These are phyloP conservation scores for Crotalus viridis DNA, from an alignment of 2,113 vertebrate species.

Conservation along the genomic window DNA sequence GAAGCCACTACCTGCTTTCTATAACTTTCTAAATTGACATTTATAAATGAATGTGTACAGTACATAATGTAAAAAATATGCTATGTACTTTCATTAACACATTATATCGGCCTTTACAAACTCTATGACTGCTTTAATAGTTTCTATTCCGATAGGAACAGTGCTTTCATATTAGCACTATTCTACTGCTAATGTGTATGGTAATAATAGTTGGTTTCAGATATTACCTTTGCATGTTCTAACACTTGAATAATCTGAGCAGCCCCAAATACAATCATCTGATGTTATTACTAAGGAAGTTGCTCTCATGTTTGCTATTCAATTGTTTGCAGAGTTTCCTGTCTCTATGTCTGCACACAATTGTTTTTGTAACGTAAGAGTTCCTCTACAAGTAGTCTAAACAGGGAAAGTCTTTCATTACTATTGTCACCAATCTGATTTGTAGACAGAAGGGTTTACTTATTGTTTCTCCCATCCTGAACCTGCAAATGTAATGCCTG, in stretches of 20 bases:
- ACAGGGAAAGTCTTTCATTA: not conserved
- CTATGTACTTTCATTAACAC: not conserved
- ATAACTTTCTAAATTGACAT: not conserved
- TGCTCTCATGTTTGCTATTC: not conserved
- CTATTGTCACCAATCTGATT: not conserved
- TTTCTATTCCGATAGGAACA: not conserved
- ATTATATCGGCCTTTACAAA: not conserved
- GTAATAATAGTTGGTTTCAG: not conserved
- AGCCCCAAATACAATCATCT: not conserved
- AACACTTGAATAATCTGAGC: not conserved
- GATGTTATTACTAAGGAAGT: not conserved
- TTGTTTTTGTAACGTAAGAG: not conserved
- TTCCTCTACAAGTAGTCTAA: not conserved
- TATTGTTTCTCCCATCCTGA: not conserved
- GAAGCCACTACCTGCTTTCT: not conserved
- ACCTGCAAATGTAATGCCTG: not conserved
- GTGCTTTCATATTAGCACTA: too few relatives aligned
- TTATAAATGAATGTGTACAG: not conserved
- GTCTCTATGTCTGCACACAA: not conserved
- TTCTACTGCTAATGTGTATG: not conserved
- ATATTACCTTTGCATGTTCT: not conserved
- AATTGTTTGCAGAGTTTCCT: not conserved
- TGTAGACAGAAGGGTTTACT: not conserved
- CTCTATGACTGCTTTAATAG: not conserved
- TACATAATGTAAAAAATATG: not conserved